A percentile compares a stretch with the other conserved stretches of the same genome.
Evolutionary conservation across 2,888 invertebrate species (phyloP).

Genomic region (Zeuzera pyrina): DNA sequence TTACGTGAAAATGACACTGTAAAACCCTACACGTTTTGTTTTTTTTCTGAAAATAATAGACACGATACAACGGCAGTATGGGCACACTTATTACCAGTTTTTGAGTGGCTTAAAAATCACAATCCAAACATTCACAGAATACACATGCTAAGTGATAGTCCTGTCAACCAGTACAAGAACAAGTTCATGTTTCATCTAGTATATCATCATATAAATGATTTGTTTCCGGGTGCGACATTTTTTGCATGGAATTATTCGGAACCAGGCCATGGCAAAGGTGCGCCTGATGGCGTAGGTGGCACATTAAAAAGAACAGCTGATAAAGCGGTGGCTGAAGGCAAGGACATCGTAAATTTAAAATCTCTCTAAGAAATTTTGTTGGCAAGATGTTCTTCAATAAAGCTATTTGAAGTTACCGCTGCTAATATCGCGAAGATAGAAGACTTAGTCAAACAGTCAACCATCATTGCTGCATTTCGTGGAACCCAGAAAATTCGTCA

Average conservation of each 20-base stretch:
- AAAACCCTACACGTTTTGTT: slow-evolving; percentile 10
- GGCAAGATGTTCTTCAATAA: slow-evolving; percentile 18
- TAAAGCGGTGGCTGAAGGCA: slow-evolving; percentile 14
- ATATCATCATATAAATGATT: slow-evolving; percentile 13
- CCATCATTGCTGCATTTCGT: slow-evolving; percentile 14
- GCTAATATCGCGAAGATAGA: slow-evolving; percentile 14
- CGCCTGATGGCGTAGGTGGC: slow-evolving; percentile 35
- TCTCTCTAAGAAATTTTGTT: slow-evolving; percentile 14
- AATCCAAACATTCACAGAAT: slow-evolving; percentile 9
- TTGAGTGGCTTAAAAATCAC: slow-evolving; percentile 10
- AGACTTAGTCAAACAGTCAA: slow-evolving; percentile 14
- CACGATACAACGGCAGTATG: slow-evolving; percentile 14
- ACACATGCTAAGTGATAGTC: slow-evolving; percentile 9
- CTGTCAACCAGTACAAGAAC: slow-evolving; percentile 15
- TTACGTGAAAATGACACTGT: slow-evolving; percentile 8
- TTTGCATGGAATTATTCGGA: slow-evolving; percentile 31
- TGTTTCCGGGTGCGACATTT: slow-evolving; percentile 9
- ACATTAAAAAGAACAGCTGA: slow-evolving; percentile 29
- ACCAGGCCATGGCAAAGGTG: slow-evolving; percentile 32
- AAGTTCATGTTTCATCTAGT: slow-evolving; percentile 16
- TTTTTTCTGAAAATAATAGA: slow-evolving; percentile 13
- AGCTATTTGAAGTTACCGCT: slow-evolving; percentile 17
- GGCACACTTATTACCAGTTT: slow-evolving; percentile 14
- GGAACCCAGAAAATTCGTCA: slow-evolving; percentile 17
- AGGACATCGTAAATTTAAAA: slow-evolving; percentile 16